phyloP scores from a whole-genome alignment of 2,113 vertebrate genomes.

The Perca fluviatilis region DNA sequence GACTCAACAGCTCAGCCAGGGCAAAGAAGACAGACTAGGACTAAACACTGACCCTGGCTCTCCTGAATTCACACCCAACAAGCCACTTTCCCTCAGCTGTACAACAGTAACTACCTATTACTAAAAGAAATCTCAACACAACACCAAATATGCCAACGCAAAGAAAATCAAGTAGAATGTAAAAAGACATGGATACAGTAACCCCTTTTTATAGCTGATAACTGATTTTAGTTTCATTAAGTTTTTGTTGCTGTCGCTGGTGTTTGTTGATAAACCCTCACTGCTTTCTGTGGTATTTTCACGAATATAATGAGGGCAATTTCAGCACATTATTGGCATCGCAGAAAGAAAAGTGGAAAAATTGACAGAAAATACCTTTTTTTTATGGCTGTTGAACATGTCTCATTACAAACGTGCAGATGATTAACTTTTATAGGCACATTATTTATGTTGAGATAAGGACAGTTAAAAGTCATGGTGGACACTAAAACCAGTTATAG shows the following conservation, averaged over 20 bases:
- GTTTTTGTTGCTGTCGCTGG: constrained; percentile 1
- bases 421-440: constrained; percentile 83
- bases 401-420: constrained; percentile 77
- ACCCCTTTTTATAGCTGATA: constrained; percentile 19
- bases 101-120: constrained; percentile 62
- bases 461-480: constrained; percentile 69
- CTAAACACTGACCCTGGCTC: not conserved
- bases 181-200: constrained; percentile 2
- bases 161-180: constrained; percentile 54
- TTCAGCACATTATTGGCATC: constrained; percentile 24
- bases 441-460: constrained; percentile 88
- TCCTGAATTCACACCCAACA: constrained; percentile 32
- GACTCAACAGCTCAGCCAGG: not conserved
- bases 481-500: constrained; percentile 61
- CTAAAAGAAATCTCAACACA: constrained; percentile 13
- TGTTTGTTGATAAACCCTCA: not conserved
- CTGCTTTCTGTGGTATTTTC: constrained; percentile 14
- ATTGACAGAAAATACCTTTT: constrained; percentile 49
- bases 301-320: not conserved
- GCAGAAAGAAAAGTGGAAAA: constrained; percentile 10
- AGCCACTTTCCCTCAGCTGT: constrained; percentile 26
- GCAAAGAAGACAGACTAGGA: not conserved
- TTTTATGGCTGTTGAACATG: constrained; percentile 71
- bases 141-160: constrained; percentile 16
- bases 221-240: not conserved